Evolutionary conservation across 2,113 vertebrate species (phyloP).

Genomic region (Vulpes ferrilata): DNA sequence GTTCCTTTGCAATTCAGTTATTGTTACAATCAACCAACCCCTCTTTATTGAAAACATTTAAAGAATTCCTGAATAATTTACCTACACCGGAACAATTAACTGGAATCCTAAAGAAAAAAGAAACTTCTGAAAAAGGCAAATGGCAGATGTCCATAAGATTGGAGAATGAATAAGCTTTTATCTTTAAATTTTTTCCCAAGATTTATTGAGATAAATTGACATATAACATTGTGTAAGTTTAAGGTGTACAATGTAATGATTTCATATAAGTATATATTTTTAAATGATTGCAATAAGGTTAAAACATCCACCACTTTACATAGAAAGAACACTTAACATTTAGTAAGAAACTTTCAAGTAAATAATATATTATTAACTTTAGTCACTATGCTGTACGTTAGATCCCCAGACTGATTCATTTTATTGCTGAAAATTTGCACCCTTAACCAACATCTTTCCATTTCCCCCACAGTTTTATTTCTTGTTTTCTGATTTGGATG

Average conservation of each 20-base stretch:
- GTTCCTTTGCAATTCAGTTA: not conserved
- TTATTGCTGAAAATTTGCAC: not conserved
- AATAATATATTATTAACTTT: not conserved
- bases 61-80: not conserved
- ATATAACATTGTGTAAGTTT: not conserved
- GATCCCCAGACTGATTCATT: not conserved
- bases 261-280: not conserved
- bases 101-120: not conserved
- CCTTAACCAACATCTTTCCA: not conserved
- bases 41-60: not conserved
- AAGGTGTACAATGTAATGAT: not conserved
- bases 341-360: not conserved
- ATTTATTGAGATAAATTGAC: not conserved
- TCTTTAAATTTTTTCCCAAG: not conserved
- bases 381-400: not conserved
- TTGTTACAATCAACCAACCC: not conserved
- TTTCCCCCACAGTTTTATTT: not conserved
- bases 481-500: not conserved
- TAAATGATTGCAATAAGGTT: not conserved
- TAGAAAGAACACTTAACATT: not conserved
- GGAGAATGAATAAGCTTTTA: not conserved
- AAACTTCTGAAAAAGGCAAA: not conserved
- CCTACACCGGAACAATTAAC: not conserved
- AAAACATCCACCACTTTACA: not conserved
- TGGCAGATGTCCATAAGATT: not conserved